Evolutionary conservation across 1,140 invertebrate species (phyloP).

Genomic region (Cydia amplana): DNA sequence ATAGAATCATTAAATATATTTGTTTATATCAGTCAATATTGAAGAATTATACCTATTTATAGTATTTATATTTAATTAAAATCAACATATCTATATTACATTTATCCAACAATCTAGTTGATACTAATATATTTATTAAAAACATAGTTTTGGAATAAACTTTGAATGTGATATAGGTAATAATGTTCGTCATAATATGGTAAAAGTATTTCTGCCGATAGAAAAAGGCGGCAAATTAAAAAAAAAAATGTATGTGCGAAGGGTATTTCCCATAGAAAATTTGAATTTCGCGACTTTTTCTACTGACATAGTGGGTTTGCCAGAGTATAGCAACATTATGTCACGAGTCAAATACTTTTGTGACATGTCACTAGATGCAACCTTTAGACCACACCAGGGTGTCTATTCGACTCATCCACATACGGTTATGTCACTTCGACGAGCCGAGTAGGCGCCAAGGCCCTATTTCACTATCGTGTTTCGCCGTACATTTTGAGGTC

Average conservation of each 20-base stretch:
- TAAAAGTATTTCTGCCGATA: too few species aligned
- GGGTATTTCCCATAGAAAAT: too few species aligned
- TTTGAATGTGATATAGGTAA: slow-evolving; percentile 35
- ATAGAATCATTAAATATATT: slow-evolving; percentile 39
- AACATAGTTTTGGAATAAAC: slow-evolving; percentile 46
- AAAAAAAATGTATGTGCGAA: too few species aligned
- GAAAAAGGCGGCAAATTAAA: too few species aligned
- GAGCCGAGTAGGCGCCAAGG: too few species aligned
- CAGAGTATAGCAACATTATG: slow-evolving; percentile 11
- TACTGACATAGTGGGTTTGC: too few species aligned
- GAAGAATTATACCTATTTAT: slow-evolving; percentile 38
- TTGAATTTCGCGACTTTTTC: too few species aligned
- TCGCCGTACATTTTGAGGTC: too few species aligned
- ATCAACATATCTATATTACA: slow-evolving; percentile 9
- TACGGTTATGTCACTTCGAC: background rate
- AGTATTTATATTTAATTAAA: slow-evolving; percentile 13
- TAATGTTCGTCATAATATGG: background rate
- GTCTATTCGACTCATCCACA: too few species aligned
- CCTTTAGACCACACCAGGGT: background rate
- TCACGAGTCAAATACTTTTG: background rate
- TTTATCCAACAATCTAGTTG: slow-evolving; percentile 26
- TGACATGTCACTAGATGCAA: background rate
- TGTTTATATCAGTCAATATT: slow-evolving; percentile 44
- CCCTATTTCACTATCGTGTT: too few species aligned
- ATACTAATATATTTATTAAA: slow-evolving; percentile 34